phyloP scores from a whole-genome alignment of 2,113 vertebrate genomes.

The Todiramphus saurophagus region DNA sequence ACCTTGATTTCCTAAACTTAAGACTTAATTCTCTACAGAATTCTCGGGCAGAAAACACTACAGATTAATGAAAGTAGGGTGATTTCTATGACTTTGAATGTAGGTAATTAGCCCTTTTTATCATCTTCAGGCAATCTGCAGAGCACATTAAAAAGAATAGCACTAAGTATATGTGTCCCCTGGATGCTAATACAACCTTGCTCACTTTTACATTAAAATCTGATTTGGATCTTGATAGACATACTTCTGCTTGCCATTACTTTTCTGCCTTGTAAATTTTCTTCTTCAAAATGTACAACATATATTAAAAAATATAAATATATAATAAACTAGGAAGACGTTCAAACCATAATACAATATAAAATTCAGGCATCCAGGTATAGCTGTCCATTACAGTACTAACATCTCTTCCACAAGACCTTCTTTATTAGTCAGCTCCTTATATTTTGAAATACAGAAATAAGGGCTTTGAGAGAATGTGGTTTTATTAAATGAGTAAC shows the following conservation, averaged over 20 bases:
- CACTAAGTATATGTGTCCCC: neutral
- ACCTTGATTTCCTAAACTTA: neutral
- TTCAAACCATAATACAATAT: neutral
- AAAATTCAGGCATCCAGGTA: neutral
- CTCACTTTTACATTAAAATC: neutral
- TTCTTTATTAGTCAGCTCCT: neutral
- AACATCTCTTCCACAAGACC: neutral
- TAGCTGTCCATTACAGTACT: neutral
- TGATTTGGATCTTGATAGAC: neutral
- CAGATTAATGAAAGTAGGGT: neutral
- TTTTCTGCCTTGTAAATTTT: neutral
- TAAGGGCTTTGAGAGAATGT: neutral
- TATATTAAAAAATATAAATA: neutral
- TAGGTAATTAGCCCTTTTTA: neutral
- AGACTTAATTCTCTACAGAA: neutral
- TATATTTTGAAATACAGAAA: neutral
- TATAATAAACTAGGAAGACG: neutral
- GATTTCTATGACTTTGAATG: neutral
- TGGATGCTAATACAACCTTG: neutral
- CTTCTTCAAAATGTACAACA: neutral
- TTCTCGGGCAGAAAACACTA: neutral
- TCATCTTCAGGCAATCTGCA: neutral
- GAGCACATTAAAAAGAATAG: neutral
- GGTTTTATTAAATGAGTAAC: neutral
- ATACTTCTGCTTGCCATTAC: neutral